A percentile compares a stretch with the other conserved stretches of the same genome.
Conservation (phyloP, 2,888 invertebrate species). For the Pyrochroa serraticornis region DNA sequence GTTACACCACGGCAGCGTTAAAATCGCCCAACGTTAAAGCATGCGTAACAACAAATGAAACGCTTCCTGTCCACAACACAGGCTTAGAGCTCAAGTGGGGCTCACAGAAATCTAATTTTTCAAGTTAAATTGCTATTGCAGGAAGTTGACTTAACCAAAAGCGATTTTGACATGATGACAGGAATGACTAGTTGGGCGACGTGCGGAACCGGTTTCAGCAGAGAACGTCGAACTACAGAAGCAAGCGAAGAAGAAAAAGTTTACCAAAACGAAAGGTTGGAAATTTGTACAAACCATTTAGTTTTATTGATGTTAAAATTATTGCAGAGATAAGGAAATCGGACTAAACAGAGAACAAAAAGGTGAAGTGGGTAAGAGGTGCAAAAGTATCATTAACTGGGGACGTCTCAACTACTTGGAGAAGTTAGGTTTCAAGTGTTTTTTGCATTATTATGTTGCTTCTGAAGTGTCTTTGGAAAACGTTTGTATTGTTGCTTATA, state of each 20-base stretch:
- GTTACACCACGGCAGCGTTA: too few relatives aligned
- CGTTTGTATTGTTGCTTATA: conserved; percentile 72
- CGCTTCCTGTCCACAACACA: too few relatives aligned
- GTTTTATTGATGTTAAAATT: conserved; percentile 1
- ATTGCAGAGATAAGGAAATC: conserved; percentile 46
- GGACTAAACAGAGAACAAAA: conserved; percentile 59
- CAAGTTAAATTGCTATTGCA: conserved; percentile 49
- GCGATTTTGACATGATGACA: conserved; percentile 76
- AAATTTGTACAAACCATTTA: not conserved
- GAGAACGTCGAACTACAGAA: conserved; percentile 53
- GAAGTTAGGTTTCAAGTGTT: conserved; percentile 64
- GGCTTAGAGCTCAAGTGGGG: too few relatives aligned
- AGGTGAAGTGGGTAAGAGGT: conserved; percentile 71
- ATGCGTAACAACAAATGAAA: too few relatives aligned
- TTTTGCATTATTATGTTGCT: conserved; percentile 71
- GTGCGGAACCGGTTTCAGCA: conserved; percentile 73
- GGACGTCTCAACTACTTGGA: conserved; percentile 71
- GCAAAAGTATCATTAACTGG: conserved; percentile 80
- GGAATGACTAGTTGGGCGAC: conserved; percentile 91
- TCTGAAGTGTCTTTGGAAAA: conserved; percentile 76
- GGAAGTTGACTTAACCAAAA: conserved; percentile 63
- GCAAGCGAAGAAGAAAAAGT: conserved; percentile 17
- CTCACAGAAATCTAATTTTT: too few relatives aligned
- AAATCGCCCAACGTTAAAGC: not conserved
- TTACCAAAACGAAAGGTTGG: not conserved